phyloP scores from a whole-genome alignment of 2,113 vertebrate species.

The Otus sunia region DNA sequence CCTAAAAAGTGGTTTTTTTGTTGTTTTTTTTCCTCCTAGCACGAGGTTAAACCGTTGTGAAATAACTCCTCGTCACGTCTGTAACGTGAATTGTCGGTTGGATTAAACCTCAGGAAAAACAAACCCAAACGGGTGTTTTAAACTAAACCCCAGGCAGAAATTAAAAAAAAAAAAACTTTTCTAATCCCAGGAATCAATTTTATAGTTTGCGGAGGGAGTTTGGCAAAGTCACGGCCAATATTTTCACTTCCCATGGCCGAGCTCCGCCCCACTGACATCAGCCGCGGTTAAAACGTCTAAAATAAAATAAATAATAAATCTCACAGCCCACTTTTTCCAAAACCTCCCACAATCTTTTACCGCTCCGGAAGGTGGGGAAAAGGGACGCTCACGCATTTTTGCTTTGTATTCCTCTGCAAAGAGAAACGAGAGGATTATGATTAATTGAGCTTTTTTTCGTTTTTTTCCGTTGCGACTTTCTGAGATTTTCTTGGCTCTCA shows the following conservation, averaged over 20 bases:
- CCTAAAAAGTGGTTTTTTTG: background rate
- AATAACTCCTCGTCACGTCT: background rate
- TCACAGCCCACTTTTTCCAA: too few relatives aligned
- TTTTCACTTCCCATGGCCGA: background rate
- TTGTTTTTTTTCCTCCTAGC: background rate
- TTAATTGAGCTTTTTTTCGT: rapidly evolving
- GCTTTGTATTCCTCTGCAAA: background rate
- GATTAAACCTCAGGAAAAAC: background rate
- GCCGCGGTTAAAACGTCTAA: too few relatives aligned
- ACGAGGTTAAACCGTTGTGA: background rate
- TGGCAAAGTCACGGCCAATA: too few relatives aligned
- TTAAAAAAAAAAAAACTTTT: too few relatives aligned
- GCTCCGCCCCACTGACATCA: rapidly evolving
- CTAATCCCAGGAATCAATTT: too few relatives aligned
- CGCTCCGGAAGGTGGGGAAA: background rate
- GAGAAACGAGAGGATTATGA: rapidly evolving
- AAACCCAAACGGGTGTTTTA: background rate
- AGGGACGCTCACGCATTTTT: background rate
- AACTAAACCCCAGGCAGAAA: background rate
- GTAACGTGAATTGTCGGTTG: rapidly evolving
- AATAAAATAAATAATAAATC: background rate
- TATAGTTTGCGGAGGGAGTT: too few relatives aligned
- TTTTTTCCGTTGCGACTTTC: too few relatives aligned
- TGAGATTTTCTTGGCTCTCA: background rate
- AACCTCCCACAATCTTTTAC: rapidly evolving